Evolutionary conservation across 1,140 invertebrate species (phyloP).

Genomic region (Drosophila teissieri): DNA sequence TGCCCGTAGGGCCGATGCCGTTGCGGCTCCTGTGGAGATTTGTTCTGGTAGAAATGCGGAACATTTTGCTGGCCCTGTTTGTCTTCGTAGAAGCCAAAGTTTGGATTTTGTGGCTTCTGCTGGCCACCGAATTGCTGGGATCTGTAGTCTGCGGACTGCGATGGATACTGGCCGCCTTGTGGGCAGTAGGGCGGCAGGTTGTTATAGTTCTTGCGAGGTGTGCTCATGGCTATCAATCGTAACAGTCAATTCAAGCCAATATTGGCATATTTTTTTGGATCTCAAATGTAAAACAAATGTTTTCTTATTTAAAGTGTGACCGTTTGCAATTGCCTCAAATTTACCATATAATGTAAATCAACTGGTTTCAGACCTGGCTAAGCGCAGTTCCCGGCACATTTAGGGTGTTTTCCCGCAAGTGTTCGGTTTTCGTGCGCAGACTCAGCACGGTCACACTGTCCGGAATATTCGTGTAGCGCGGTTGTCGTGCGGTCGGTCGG

Average conservation of each 20-base stretch:
- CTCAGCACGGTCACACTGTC: slow-evolving; percentile 14
- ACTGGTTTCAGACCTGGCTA: not conserved
- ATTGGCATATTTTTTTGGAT: not conserved
- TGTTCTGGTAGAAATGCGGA: slow-evolving; percentile 65
- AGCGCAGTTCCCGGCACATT: not conserved
- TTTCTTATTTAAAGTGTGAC: not conserved
- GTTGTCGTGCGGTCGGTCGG: slow-evolving; percentile 58
- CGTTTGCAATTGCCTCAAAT: not conserved
- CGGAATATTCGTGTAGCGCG: slow-evolving; percentile 33
- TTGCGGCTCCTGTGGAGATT: slow-evolving; percentile 38
- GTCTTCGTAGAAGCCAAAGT: slow-evolving; percentile 48
- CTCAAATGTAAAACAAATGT: too few relatives aligned
- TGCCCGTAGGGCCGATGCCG: slow-evolving; percentile 25
- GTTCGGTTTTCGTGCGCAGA: not conserved
- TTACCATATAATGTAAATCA: too few relatives aligned
- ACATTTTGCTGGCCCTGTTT: slow-evolving; percentile 31
- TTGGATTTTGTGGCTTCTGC: slow-evolving; percentile 21
- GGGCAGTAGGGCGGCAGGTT: slow-evolving; percentile 40
- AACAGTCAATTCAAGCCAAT: not conserved
- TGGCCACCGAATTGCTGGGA: slow-evolving; percentile 56
- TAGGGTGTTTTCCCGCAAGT: not conserved
- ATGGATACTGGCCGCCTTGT: slow-evolving; percentile 54
- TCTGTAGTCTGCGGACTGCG: slow-evolving; percentile 57
- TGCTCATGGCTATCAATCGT: slow-evolving; percentile 37
- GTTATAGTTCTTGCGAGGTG: slow-evolving; percentile 47